Base-by-base conservation (phyloP, 2,797 vertebrate genomes). In the Sebastes umbrosus region DNA sequence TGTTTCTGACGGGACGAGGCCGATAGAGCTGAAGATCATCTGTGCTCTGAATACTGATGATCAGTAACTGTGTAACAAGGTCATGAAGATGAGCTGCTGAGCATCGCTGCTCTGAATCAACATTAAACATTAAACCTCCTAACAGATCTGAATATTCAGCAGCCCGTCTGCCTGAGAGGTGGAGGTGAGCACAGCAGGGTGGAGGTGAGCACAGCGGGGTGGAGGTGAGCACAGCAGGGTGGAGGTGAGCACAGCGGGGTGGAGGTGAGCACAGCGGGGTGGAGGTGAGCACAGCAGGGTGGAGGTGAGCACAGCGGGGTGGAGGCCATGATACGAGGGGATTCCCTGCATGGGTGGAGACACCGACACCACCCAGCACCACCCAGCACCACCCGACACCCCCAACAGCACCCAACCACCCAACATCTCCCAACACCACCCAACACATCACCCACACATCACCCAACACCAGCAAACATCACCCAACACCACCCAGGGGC, bases 81-180 rank as follows among this genome's bases (percentile, higher is more conserved):
- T 90, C 77, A 82, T 60, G 50, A 8, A 66, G 73, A 77, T 25
- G 31, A 68, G 55, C n/a, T 18, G 52, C 43, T 43, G 43, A 9
- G 64, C 20, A 43, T 57, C 14, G 7, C 36, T 59, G 16, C 75
- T 65, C 60, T 69, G 65, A 67, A 83, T 75, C 68, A 29, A 29
- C 29, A 29, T 29, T 29, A 29, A 36, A 83, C 77, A 84, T 68
- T 62, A 71, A 75, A 22, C 25, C 16, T 63, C 32, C 20, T 22
- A 50, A 68, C 7, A 75, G 29, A 68, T 65, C 31, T 88, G 83
- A 84, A 87, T 86, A 84, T 87, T 87, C 55, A 20, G 75, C 79
- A 59, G 74, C 8, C 9, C 9, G 22, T 77, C 62, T 32, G 66
- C 69, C 73, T 69, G 73, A 5, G 24, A 84, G 72, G 84, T 27